Evolutionary conservation across 2,888 invertebrate species (phyloP), one percentile per base, ranked within the genome.

Genomic region (Stenolophus ochropezus): DNA sequence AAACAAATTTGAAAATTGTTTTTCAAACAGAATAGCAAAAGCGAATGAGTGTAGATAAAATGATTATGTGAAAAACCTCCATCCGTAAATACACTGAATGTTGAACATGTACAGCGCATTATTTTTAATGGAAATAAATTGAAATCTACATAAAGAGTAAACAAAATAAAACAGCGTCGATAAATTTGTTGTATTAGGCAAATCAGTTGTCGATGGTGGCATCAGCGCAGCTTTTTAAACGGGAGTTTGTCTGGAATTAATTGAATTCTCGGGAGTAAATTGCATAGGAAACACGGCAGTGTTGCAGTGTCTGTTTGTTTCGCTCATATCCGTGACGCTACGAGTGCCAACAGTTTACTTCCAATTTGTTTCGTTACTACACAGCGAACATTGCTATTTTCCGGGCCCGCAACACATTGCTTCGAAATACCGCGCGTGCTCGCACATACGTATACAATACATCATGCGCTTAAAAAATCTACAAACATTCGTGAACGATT

Each of bases 191-290:
- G 56, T 56, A 56, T 56, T 21, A 20, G 21, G 56, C 18, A 20
- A 56, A 56, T 42, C 33, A 42, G 33, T 42, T 42, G 33, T 42
- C 33, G 33, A 42, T 42, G 33, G 33, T 56, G 56, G 20, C 21
- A 18, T 56, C 47, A 23, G 25, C 23, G 73, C n/a, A 20, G 76
- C 56, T 76, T 76, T 76, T 76, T 56, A 76, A 53, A 27, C 56
- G 33, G 51, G 47, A 79, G 79, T 79, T 69, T 69, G 53, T 76
- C 69, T 79, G 47, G 69, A 65, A 79, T 79, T 79, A 79, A 79
- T 79, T 79, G 79, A 79, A 79, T 79, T 79, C 69, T 79, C 79
- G 18, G 27, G 65, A 71, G 51, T 53, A 79, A 79, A 79, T 79
- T 79, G 71, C 65, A 78, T 77, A 77, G 77, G 33, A 65, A 78